These are phyloP conservation scores for Blennius ocellaris DNA, from an alignment of 2,113 vertebrate genomes.

Conservation along the genomic window DNA sequence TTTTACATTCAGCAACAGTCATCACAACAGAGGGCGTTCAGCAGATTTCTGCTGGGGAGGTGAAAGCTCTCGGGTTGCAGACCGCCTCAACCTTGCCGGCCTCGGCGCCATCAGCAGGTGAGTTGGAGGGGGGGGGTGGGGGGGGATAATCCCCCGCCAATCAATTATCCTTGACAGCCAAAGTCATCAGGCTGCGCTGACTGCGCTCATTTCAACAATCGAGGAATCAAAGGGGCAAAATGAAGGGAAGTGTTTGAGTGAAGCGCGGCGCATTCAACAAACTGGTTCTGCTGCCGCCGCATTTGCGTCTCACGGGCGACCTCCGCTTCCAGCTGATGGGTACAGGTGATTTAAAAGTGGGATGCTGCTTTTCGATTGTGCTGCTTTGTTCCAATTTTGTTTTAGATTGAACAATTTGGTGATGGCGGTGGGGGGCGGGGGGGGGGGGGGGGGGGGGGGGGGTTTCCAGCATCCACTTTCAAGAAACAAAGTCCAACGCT, in stretches of 20 bases:
- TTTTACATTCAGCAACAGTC: not conserved
- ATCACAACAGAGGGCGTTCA: not conserved
- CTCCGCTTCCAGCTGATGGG: constrained; percentile 28
- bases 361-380: constrained; percentile 27
- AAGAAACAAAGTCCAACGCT: constrained; percentile 18
- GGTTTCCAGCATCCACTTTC: not conserved
- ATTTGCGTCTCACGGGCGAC: not conserved
- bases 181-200: constrained; percentile 70
- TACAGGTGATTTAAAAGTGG: constrained; percentile 45
- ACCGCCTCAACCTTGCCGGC: constrained; percentile 44
- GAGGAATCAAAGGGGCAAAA: constrained; percentile 46
- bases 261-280: constrained; percentile 31
- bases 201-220: constrained; percentile 57
- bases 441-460: not conserved
- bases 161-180: constrained; percentile 79
- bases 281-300: constrained; percentile 1
- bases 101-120: constrained; percentile 64
- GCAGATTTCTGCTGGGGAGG: not conserved
- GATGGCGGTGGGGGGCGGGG: not conserved
- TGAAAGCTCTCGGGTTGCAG: constrained; percentile 17
- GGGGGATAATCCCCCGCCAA: constrained; percentile 78
- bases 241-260: constrained; percentile 61
- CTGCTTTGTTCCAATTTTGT: constrained; percentile 23
- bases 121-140: constrained; percentile 51
- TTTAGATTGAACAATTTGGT: constrained; percentile 34